Base-by-base conservation (phyloP, 2,888 invertebrate genomes). In the Cyclophora albipunctata region DNA sequence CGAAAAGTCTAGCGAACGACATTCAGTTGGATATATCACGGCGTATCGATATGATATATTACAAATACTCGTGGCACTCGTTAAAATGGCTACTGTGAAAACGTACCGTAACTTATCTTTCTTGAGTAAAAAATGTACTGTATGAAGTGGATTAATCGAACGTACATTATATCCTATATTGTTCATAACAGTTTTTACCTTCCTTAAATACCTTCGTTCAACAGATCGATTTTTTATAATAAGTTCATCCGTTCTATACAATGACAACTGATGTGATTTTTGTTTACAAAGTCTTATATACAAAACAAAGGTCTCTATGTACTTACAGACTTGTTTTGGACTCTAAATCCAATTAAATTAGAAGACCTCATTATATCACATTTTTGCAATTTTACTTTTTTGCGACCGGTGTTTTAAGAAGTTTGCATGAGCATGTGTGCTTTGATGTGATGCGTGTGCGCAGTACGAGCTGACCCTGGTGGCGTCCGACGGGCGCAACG, bases 401-500 rank as follows among this genome's bases (percentile, higher is more conserved):
- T 20, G 20, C 20, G 20, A 20, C 1, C 20, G 20, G 20, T 43
- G 2, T 43, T 20, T 43, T 4, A 42, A 42, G 42, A 5, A 20
- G 45, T 53, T 43, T 81, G 90, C 90, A 89, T 89, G 88, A 67
- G 83, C 84, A 83, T 82, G 84, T 82, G 84, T 80, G 73, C 64
- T 73, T 76, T 78, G 68, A 74, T 75, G 71, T 76, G 71, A 20
- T 82, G 81, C 72, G 77, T 84, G 76, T 83, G 73, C 77, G 75
- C 91, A 95, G 94, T 96, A 95, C 90, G 94, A 95, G 88, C 91
- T 96, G 90, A 94, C 94, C 80, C 91, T 95, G 91, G 95, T 96
- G 78, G 95, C 95, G 56, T 96, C 96, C 60, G 95, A 96, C 89
- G 95, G 96, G 78, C 92, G 95, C 82, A 95, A 95, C 90, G 96